Base-by-base conservation (phyloP, 2,888 invertebrate species). In the Melinaea marsaeus region DNA sequence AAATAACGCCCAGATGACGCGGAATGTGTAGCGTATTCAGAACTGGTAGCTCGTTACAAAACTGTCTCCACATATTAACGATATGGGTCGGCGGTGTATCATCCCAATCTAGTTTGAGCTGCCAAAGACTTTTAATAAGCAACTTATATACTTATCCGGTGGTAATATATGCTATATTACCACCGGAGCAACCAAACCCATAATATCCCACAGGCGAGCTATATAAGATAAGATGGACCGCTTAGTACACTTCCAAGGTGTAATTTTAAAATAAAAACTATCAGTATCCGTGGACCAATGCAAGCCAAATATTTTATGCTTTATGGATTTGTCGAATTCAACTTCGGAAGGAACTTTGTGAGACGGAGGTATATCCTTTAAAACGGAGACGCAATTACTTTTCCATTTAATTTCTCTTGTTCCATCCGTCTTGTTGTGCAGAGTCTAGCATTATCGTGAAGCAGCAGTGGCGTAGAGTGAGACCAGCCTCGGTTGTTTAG, bases 191-290 rank as follows among this genome's bases (percentile, higher is more conserved):
- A 62, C 64, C 11, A 67, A 64, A 6, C 67, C 67, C 64, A 67
- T 63, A 9, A 65, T n/a, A 34, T 69, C 69, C 67, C 65, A 67
- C 9, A 69, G 55, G 22, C 64, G 61, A 7, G 67, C 67, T 32
- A 66, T 57, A n/a, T 58, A 57, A 2, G 64, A 70, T 32, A 72
- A 54, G 6, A 72, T 72, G 22, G 22, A 22, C 1, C 22, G 68
- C 57, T 70, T 70, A n/a, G 68, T 70, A 51, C 68, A 70, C 22
- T 42, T 57, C 7, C 58, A 42, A 22, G 22, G 22, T 22, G 22
- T 22, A 22, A 22, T 22, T 22, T 22, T 22, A 22, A 22, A 22
- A 22, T 22, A 22, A 22, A 22, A 22, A 22, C 22, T 22, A 22
- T 66, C 66, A 35, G 46, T 42, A n/a, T 35, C 37, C n/a, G 61